A percentile compares a stretch with the other conserved stretches of the same genome.
Conservation (phyloP, 2,888 invertebrate genomes). For the Euzetes globulus region DNA sequence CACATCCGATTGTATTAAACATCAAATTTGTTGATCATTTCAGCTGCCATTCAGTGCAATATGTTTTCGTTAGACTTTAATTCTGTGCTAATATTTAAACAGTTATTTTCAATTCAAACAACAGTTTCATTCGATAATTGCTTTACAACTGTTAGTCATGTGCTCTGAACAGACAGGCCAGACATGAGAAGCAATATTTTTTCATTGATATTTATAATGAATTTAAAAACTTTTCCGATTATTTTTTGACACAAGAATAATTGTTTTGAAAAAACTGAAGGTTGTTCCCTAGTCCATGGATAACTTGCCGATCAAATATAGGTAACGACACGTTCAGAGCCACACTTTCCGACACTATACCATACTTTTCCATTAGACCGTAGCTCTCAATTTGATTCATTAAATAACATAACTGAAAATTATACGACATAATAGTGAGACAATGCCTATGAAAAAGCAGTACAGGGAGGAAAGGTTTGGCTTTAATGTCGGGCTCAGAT, state of each 20-base stretch:
- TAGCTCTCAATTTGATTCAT: not conserved
- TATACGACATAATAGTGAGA: not conserved
- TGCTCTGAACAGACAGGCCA: not conserved
- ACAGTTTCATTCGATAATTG: not conserved
- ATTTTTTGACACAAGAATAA: not conserved
- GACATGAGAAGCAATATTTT: not conserved
- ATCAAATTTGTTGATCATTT: not conserved
- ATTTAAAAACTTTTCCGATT: not conserved
- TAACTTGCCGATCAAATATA: not conserved
- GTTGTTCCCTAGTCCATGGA: not conserved
- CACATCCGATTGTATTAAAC: not conserved
- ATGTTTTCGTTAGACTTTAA: not conserved
- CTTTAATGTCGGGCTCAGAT: not conserved
- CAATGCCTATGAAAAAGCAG: not conserved
- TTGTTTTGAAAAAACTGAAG: not conserved
- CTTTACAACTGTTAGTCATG: not conserved
- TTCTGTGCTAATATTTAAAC: not conserved
- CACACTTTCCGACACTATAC: not conserved
- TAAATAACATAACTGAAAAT: not conserved
- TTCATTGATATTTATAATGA: not conserved
- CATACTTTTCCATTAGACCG: not conserved
- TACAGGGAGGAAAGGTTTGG: not conserved
- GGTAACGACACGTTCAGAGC: not conserved
- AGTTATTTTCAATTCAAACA: not conserved
- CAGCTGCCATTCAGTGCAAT: constrained; percentile 11